Conservation (phyloP, 2,888 invertebrate species). For the Lepidocyrtinus sp. region DNA sequence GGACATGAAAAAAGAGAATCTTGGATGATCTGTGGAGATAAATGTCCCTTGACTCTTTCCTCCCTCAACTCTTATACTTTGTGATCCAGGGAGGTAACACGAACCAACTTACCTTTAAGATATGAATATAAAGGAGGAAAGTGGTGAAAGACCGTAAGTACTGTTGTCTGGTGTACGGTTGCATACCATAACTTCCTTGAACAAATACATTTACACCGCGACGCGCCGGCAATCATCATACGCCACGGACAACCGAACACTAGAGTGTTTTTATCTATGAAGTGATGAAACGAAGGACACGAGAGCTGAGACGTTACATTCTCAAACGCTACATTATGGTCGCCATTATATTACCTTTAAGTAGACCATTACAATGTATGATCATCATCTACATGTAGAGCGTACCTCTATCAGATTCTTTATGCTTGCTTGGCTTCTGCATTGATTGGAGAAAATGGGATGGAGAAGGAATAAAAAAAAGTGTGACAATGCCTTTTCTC, state of each 20-base stretch:
- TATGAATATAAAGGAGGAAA: slow-evolving; percentile 8
- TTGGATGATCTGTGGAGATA: slow-evolving; percentile 62
- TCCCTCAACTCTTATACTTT: slow-evolving; percentile 36
- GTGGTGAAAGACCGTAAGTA: background rate
- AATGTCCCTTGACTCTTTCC: slow-evolving; percentile 62
- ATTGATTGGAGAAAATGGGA: slow-evolving; percentile 31
- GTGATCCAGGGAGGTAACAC: background rate
- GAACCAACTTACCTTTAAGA: background rate
- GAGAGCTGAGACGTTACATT: background rate
- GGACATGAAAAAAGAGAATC: slow-evolving; percentile 40
- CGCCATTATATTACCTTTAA: background rate
- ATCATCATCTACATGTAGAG: slow-evolving; percentile 25
- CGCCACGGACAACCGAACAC: background rate
- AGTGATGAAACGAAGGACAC: background rate
- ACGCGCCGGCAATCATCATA: background rate
- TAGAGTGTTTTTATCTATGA: background rate
- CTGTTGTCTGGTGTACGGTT: background rate
- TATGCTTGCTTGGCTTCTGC: background rate
- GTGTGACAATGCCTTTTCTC: slow-evolving; percentile 2
- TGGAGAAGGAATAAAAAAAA: background rate
- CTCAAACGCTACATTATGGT: background rate
- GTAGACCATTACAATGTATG: background rate
- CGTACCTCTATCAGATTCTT: background rate
- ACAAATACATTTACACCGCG: background rate
- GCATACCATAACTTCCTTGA: background rate